A percentile compares a stretch with the other conserved stretches of the same genome.
Evolutionary conservation across 2,888 invertebrate genomes (phyloP).

Genomic region (Cryptosula pallasiana): DNA sequence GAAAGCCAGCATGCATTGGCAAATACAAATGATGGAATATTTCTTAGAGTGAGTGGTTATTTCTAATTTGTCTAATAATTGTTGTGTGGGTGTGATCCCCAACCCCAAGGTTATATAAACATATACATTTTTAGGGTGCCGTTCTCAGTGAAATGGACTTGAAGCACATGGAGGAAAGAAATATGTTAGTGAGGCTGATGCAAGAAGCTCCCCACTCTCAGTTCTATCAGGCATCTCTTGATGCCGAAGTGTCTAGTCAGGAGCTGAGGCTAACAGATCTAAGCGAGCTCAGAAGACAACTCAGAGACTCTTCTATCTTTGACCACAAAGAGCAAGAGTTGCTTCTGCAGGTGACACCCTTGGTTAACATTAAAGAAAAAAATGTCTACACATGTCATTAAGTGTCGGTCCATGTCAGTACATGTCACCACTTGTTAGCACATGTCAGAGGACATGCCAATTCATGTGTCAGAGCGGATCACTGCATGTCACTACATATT

Average conservation of each 20-base stretch:
- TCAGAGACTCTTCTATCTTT: not conserved
- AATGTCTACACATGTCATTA: no score
- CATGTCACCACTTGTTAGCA: no score
- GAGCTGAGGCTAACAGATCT: not conserved
- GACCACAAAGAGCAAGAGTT: not conserved
- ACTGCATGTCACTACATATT: no score
- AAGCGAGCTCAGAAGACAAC: not conserved
- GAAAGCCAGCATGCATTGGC: not conserved
- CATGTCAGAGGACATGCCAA: no score
- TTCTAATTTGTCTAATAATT: no score
- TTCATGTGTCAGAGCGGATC: no score
- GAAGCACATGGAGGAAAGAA: conserved; percentile 38
- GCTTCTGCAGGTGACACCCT: conserved; percentile 1
- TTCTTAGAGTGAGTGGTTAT: not conserved
- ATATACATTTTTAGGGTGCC: no score
- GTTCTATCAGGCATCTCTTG: not conserved
- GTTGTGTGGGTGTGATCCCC: no score
- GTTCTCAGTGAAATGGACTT: conserved; percentile 36
- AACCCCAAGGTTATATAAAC: no score
- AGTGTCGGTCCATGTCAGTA: no score
- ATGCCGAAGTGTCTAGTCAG: not conserved
- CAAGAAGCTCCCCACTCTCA: not conserved
- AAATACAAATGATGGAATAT: not conserved
- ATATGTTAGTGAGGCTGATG: conserved; percentile 24
- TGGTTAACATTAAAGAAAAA: no score